A percentile compares a stretch with the other conserved stretches of the same genome.
These are phyloP conservation scores for Tyrophagus putrescentiae DNA, from an alignment of 1,140 invertebrate species.

Conservation along the genomic window DNA sequence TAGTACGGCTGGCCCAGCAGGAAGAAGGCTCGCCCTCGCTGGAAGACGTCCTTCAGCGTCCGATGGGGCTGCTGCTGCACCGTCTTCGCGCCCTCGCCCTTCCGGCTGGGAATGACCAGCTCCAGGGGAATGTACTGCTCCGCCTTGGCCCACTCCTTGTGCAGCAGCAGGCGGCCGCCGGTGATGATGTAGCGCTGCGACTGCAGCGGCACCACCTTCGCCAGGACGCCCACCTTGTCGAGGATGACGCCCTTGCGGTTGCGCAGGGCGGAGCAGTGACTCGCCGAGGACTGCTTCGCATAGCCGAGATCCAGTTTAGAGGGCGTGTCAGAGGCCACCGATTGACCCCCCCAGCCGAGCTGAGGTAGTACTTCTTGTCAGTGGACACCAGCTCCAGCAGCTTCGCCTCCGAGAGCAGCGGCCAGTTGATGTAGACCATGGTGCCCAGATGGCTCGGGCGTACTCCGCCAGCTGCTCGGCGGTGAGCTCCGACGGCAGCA, in stretches of 20 bases:
- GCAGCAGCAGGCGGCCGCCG: constrained; percentile 44
- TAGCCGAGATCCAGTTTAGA: neutral
- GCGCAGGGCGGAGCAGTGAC: neutral
- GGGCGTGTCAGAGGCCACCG: neutral
- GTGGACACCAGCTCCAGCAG: constrained; percentile 22
- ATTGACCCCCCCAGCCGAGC: neutral
- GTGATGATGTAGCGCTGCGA: constrained; percentile 43
- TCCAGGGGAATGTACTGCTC: constrained; percentile 28
- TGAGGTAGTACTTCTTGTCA: constrained; percentile 5
- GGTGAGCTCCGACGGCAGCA: constrained; percentile 29
- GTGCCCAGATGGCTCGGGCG: constrained; percentile 13
- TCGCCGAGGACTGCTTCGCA: neutral
- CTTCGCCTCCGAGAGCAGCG: constrained; percentile 59
- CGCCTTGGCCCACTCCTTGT: constrained; percentile 49
- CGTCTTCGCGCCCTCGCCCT: constrained; percentile 46
- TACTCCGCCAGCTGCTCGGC: neutral
- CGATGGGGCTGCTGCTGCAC: constrained; percentile 37
- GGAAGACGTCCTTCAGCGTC: constrained; percentile 55
- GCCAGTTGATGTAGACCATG: constrained; percentile 62
- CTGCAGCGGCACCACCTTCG: constrained; percentile 54
- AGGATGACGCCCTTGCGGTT: constrained; percentile 48
- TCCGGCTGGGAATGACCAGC: constrained; percentile 43
- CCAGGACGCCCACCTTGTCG: constrained; percentile 49
- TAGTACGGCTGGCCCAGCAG: constrained; percentile 62
- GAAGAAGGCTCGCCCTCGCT: constrained; percentile 49